Evolutionary conservation across 2,888 invertebrate genomes (phyloP), one percentile per base, ranked within the genome.

Genomic region (Cosmia trapezina): DNA sequence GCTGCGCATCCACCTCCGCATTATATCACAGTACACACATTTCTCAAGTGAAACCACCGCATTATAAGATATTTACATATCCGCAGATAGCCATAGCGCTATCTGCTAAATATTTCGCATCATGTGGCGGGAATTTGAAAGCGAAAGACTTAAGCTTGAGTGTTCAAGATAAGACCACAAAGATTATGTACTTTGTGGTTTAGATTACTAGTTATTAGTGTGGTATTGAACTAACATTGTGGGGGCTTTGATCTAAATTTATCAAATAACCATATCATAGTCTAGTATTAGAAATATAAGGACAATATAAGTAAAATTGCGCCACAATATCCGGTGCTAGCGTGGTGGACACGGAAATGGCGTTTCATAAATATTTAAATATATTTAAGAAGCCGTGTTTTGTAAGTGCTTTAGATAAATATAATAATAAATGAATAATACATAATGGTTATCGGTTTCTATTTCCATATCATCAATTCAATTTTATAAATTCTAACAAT

Each of bases 1-100:
- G 49, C 51, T 61, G 43, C 62, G 53, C 45, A 66, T 77, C 67
- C 33, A 76, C 49, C 69, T 33, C 12, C 28, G 17, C 33, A 66
- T 79, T 79, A 79, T 69, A 70, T 71, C 75, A 75, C 57, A 59
- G 56, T 6, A 12, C 61, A 43, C 17, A 65, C 83, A 83, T 81
- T 71, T 83, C 53, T 56, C 28, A 19, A 71, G 81, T 65, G 83
- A 83, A 81, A 81, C 54, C 64, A 56, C 41, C 22, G 45, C 61
- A 75, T 73, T 43, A 72, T 59, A 54, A 28, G 28, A 60, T 80
- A 53, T 83, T 77, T 77, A 71, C 72, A 66, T 69, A 67, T 81
- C 56, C 59, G 22, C 22, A 59, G 57, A 73, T 53, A 75, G 47
- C 60, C 60, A 67, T 49, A 65, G 17, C 33, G 62, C 12, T 68